Base-by-base conservation (phyloP, 1,140 invertebrate species). In the Drosophila prosaltans region DNA sequence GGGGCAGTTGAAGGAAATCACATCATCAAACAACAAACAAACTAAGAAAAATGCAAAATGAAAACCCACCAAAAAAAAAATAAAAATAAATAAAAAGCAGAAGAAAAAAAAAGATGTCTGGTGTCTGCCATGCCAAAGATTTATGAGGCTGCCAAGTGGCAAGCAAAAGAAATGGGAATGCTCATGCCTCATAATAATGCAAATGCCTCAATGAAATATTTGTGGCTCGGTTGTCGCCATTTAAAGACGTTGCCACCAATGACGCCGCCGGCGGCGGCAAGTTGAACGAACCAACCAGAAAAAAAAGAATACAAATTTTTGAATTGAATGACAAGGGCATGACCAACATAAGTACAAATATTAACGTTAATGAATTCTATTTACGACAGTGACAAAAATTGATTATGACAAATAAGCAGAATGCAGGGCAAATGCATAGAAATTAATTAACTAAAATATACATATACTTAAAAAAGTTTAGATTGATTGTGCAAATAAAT, bases 171-270 rank as follows among this genome's bases (percentile, higher is more conserved):
- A 59, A 57, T 58, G 67, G 21, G 54, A 65, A 58, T 36, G 32
- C 32, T 36, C 32, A 45, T 69, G 65, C 54, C 24, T 45, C 73
- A 45, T 39, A 78, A 78, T 78, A 78, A 81, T 85, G 81, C 81
- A 84, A 85, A 85, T 81, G 74, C 65, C 74, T 41, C 74, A 68
- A 74, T 85, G 78, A 86, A 81, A 81, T 86, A 85, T 85, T 75
- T 78, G 74, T 72, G 74, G 70, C 78, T 71, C 67, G 85, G 73
- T 51, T 72, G 73, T 41, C 59, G 71, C 63, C 69, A 36, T 43
- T 69, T 51, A 24, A 48, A 48, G 45, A 48, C 45, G 16, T 24
- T 45, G 28, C 28, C 43, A 45, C 43, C 43, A 16, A 30, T 16
- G 43, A 30, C 28, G 30, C 16, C 57, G 67, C 64, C 67, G 70